Evolutionary conservation across 2,888 invertebrate genomes (phyloP).

Genomic region (Theretra japonica): DNA sequence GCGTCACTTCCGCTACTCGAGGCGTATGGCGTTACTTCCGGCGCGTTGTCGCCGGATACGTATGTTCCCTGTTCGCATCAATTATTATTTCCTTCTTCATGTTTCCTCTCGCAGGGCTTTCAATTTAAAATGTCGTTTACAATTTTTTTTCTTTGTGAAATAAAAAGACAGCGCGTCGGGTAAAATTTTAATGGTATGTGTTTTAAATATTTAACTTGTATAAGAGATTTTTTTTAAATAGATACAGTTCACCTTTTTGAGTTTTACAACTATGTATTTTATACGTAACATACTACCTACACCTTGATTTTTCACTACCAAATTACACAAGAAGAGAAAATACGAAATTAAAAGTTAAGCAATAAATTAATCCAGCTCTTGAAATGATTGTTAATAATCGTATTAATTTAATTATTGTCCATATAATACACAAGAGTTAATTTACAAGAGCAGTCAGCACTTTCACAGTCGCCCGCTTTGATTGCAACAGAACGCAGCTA

Average conservation of each 20-base stretch:
- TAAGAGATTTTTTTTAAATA: too few species aligned
- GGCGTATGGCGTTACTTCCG: slow-evolving; percentile 78
- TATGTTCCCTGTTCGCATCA: slow-evolving; percentile 74
- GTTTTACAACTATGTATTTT: too few species aligned
- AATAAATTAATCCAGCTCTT: background rate
- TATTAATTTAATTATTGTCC: background rate
- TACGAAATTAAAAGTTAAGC: background rate
- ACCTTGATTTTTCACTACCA: too few species aligned
- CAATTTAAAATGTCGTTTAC: slow-evolving; percentile 22
- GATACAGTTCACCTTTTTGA: too few species aligned
- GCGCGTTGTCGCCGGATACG: slow-evolving; percentile 70
- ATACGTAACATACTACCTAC: too few species aligned
- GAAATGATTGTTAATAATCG: background rate
- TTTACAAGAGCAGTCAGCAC: background rate
- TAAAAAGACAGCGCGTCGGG: background rate
- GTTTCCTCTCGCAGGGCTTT: slow-evolving; percentile 60
- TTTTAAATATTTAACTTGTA: background rate
- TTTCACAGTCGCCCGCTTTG: slow-evolving; percentile 44
- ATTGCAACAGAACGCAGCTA: slow-evolving; percentile 44
- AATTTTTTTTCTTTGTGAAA: slow-evolving; percentile 37
- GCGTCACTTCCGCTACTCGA: slow-evolving; percentile 74
- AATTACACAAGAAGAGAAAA: background rate
- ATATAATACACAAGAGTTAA: background rate
- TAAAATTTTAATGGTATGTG: background rate
- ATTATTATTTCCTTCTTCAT: slow-evolving; percentile 80